Base-by-base conservation (phyloP, 1,140 invertebrate species). In the Cotesia vestalis region DNA sequence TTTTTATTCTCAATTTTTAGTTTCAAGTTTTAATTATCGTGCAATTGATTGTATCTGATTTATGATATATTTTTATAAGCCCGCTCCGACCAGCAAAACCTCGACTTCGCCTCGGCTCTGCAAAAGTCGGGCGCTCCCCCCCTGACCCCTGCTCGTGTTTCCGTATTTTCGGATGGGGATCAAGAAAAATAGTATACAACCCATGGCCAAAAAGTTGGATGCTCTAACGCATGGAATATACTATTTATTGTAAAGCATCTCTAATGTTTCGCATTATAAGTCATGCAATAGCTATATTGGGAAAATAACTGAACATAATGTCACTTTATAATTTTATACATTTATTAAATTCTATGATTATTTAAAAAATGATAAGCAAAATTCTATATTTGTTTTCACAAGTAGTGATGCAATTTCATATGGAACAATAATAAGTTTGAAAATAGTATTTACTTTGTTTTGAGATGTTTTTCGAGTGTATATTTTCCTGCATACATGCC, bases 331-430 rank as follows among this genome's bases (percentile, higher is more conserved):
- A 2, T 27, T 27, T 27, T 27, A 27, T 1, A 27, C 3, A 27
- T 27, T 27, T 27, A 27, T 27, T 27, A 27, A 27, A 27, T 27
- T 9, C 0, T 46, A 46, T 46, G 11, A 46, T 55, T 55, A 17
- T 55, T 55, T n/a, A n/a, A 55, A 55, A 12, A 55, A 12, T n/a
- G n/a, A 55, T 14, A 55, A 14, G 35, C 12, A 20, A 14, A 68
- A 68, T 8, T 14, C 2, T 20, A 20, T n/a, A 8, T 59, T 57
- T 73, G 59, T 76, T 67, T 78, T 76, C 74, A 66, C 55, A 53
- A 20, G 69, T 72, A 66, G 76, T 78, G 77, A 77, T 60, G 72
- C 40, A 69, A 60, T 67, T 71, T 27, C 35, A 64, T 64, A 35
- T n/a, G 40, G 12, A 46, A 46, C 4, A 46, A 46, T 46, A 40